Base-by-base conservation (phyloP, 2,113 vertebrate genomes). In the Orientallactaga bullata region DNA sequence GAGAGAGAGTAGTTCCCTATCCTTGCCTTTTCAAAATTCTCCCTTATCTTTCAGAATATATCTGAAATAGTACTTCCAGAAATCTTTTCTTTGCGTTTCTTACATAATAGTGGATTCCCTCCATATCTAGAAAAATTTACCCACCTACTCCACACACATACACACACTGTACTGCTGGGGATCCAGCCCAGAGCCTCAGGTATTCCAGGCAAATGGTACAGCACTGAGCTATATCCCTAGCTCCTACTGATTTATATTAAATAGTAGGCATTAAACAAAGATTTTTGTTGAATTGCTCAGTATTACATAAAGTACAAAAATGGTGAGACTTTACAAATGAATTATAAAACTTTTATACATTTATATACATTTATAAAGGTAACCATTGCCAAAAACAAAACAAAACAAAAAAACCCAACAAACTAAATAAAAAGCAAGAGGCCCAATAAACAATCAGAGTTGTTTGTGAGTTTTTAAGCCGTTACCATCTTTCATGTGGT, bases 401-500 rank as follows among this genome's bases (percentile, higher is more conserved):
- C 1, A 68, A 35, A 71, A 47, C 5, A 47, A 89, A 30, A 21
- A 94, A 84, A 85, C 12, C 39, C 30, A 84, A 85, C 3, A 80
- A 93, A 86, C 39, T 78, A 66, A 91, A 90, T 85, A 94, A 65
- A 28, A 88, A 80, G 8, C 42, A 76, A 73, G 61, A 92, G 90
- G 82, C 85, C 60, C 85, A 95, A 94, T 95, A 96, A 95, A 90
- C 97, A 97, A 96, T 96, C 93, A 97, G 94, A 97, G 96, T 96
- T 93, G 83, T 95, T 94, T 95, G 87, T 92, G 96, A 93, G 92
- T 97, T 97, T 97, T 96, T 95, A 95, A 98, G 95, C 89, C 92
- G 95, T 93, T 96, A 97, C 85, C 96, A 97, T 96, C 96, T 97
- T 98, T 97, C 89, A 97, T 91, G 95, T 83, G 96, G 96, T 94